A percentile compares a stretch with the other conserved stretches of the same genome.
These are phyloP conservation scores for Bombus difficillimus DNA, from an alignment of 1,140 invertebrate species.

Conservation along the genomic window DNA sequence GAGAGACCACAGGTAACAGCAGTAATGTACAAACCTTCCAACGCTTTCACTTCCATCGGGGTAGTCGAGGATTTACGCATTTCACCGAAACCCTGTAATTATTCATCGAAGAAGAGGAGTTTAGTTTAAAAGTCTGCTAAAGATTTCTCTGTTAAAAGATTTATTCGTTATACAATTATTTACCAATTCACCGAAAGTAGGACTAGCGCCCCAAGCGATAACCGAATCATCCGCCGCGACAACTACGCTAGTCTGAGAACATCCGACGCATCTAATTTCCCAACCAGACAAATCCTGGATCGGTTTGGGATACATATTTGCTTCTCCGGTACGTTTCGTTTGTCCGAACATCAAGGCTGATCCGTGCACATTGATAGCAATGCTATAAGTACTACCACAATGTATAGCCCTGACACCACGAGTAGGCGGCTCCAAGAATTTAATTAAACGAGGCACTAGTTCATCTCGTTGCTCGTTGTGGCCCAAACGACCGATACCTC, in stretches of 20 bases:
- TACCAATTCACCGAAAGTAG: constrained; percentile 95
- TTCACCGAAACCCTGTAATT: constrained; percentile 91
- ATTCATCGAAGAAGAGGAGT: neutral
- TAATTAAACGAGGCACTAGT: constrained; percentile 93
- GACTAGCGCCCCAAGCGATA: constrained; percentile 95
- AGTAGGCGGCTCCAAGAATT: constrained; percentile 92
- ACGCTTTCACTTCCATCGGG: constrained; percentile 93
- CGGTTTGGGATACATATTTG: constrained; percentile 98
- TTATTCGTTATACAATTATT: constrained; percentile 63
- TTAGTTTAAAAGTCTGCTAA: constrained; percentile 3
- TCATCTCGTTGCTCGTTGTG: constrained; percentile 96
- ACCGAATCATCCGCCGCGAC: constrained; percentile 94
- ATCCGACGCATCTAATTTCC: constrained; percentile 92
- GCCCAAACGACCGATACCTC: constrained; percentile 95
- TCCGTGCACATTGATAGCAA: constrained; percentile 92
- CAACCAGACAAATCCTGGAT: constrained; percentile 95
- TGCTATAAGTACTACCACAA: constrained; percentile 93
- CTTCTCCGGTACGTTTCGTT: constrained; percentile 95
- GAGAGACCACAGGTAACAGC: constrained; percentile 92
- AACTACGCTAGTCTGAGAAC: constrained; percentile 91
- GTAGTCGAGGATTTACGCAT: constrained; percentile 93
- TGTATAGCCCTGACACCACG: constrained; percentile 91
- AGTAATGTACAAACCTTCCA: constrained; percentile 92
- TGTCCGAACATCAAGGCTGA: constrained; percentile 93
- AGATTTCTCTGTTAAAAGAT: neutral